phyloP scores from a whole-genome alignment of 2,888 invertebrate genomes.

The Chloroclysta siterata region DNA sequence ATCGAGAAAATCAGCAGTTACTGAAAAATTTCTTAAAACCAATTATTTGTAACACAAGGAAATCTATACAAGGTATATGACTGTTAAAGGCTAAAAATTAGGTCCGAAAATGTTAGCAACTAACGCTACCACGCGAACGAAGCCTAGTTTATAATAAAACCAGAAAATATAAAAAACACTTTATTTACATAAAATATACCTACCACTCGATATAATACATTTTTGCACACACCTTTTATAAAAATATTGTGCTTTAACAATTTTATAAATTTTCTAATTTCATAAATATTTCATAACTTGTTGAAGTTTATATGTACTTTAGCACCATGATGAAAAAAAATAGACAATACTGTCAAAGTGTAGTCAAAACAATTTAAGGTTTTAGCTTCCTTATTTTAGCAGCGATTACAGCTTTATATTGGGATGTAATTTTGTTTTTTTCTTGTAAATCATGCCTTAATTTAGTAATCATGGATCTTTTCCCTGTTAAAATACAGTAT shows the following conservation, averaged over 20 bases:
- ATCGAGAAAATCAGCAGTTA: too few relatives aligned
- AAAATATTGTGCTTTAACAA: constrained; percentile 37
- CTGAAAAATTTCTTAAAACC: too few relatives aligned
- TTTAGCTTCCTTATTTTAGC: not conserved
- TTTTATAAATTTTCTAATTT: constrained; percentile 4
- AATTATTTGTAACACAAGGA: too few relatives aligned
- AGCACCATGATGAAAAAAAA: constrained; percentile 10
- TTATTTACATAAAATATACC: constrained; percentile 43
- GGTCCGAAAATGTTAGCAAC: too few relatives aligned
- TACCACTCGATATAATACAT: constrained; percentile 23
- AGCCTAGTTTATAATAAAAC: not conserved
- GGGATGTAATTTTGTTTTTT: not conserved
- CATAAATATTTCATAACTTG: not conserved
- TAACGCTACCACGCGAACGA: too few relatives aligned
- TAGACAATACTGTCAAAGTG: not conserved
- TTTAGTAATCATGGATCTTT: not conserved
- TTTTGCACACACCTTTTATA: constrained; percentile 30
- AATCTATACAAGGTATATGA: too few relatives aligned
- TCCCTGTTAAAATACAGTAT: too few relatives aligned
- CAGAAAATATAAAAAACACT: constrained; percentile 16
- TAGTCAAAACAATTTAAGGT: not conserved
- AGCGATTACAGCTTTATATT: not conserved
- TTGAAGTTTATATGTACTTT: not conserved
- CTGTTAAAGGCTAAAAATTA: too few relatives aligned
- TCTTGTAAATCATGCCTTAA: not conserved